Evolutionary conservation across 1,140 invertebrate species (phyloP).

Genomic region (Oryctes rhinoceros): DNA sequence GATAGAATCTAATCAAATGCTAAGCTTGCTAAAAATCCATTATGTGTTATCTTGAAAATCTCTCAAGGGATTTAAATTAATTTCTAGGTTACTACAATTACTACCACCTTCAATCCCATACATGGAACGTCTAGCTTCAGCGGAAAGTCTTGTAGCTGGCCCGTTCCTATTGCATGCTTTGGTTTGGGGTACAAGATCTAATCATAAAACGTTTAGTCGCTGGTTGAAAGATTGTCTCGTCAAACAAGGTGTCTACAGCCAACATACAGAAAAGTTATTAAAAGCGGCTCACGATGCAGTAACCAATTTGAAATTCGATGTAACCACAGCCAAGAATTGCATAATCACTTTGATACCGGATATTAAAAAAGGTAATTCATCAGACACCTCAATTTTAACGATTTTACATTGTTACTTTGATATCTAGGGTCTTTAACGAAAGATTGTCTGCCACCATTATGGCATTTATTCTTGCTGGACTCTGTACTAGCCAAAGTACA

Average conservation of each 20-base stretch:
- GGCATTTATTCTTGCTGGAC: conserved; percentile 73
- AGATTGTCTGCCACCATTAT: conserved; percentile 69
- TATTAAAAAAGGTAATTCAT: conserved; percentile 54
- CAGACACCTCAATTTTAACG: too few relatives aligned
- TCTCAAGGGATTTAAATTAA: too few relatives aligned
- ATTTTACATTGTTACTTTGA: too few relatives aligned
- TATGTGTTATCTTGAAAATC: too few relatives aligned
- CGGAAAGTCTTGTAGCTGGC: conserved; percentile 66
- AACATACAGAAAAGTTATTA: conserved; percentile 80
- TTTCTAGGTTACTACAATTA: conserved; percentile 72
- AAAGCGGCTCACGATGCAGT: conserved; percentile 74
- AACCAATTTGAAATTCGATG: conserved; percentile 73
- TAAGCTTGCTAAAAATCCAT: too few relatives aligned
- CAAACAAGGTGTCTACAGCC: conserved; percentile 87
- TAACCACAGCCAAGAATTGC: conserved; percentile 75
- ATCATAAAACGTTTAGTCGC: conserved; percentile 75
- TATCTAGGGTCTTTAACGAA: conserved; percentile 54
- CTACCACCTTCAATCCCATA: conserved; percentile 89
- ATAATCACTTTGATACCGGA: conserved; percentile 71
- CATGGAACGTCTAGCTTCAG: conserved; percentile 78
- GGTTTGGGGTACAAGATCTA: conserved; percentile 76
- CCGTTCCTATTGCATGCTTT: conserved; percentile 74
- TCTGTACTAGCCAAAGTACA: conserved; percentile 75
- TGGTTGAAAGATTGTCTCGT: conserved; percentile 86
- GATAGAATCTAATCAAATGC: background rate